Evolutionary conservation across 2,113 vertebrate genomes (phyloP), one percentile per base, ranked within the genome.

Genomic region (Ammodytes marinus): DNA sequence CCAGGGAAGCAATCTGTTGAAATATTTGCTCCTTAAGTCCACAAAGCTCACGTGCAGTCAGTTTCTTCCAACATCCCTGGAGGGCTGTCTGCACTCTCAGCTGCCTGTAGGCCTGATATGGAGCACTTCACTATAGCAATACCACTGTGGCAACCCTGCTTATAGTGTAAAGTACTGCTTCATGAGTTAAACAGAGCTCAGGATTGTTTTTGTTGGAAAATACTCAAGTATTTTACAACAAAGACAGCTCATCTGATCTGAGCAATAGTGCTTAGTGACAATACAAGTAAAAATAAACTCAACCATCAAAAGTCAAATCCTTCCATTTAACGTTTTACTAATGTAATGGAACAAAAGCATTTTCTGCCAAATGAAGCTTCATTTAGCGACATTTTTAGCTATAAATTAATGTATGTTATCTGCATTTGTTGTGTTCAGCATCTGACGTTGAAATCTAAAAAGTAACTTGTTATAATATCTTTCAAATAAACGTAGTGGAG

Each of bases 1-100:
- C 46, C 40, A 4, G 79, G 54, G 83, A 83, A 54, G 42, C 2
- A 8, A 15, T 64, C 46, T 88, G 84, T 70, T 73, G 79, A 89
- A 58, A 61, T 68, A 7, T 57, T 7, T 49, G 65, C 85, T 87
- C 60, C 84, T 79, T 61, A 54, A 66, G 4, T n/a, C 19, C 64
- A 37, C 60, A 49, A 72, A 80, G 83, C 69, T 80, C 27, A 19
- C 58, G 71, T 82, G 87, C 75, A 77, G 80, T 35, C 80, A 81
- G 69, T 63, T 59, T 79, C 43, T 40, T 84, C 76, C 69, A 79
- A 55, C 43, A 17, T 74, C 61, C 46, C 49, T 9, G 47, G 70
- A 69, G 76, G 46, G 70, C 12, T 0, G 54, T 64, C 69, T 77
- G 27, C 37, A 14, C 77, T 46, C 85, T 73, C 57, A 43, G 63